A percentile compares a stretch with the other conserved stretches of the same genome.
Conservation (phyloP, 2,113 vertebrate species). For the Toxostoma redivivum region DNA sequence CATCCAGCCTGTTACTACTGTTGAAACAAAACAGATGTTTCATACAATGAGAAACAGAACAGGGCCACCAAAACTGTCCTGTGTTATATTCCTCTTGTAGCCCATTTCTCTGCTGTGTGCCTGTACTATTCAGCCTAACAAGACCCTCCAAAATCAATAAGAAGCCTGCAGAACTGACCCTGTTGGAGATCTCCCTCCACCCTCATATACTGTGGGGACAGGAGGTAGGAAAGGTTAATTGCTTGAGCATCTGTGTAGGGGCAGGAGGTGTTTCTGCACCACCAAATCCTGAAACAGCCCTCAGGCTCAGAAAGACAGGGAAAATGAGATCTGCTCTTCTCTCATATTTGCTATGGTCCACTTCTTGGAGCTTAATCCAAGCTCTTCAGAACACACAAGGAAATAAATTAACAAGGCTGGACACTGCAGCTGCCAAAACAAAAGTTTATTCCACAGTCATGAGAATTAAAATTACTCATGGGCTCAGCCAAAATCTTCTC, state of each 20-base stretch:
- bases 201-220: background rate
- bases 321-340: background rate
- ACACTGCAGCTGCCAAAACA: background rate
- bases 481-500: background rate
- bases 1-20: background rate
- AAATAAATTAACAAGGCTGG: background rate
- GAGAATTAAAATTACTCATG: background rate
- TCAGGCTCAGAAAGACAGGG: background rate
- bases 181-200: background rate
- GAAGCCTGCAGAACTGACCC: background rate
- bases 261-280: background rate
- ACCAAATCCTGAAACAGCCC: background rate
- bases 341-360: background rate
- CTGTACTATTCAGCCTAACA: background rate
- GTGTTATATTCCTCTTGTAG: background rate
- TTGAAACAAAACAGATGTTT: background rate
- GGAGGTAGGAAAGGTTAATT: background rate
- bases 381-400: background rate
- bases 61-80: background rate
- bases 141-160: background rate
- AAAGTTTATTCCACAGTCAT: background rate
- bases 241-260: background rate
- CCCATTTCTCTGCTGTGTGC: background rate
- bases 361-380: background rate
- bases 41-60: background rate